A percentile compares a stretch with the other conserved stretches of the same genome.
Conservation (phyloP, 2,888 invertebrate genomes). For the Noctua janthe region DNA sequence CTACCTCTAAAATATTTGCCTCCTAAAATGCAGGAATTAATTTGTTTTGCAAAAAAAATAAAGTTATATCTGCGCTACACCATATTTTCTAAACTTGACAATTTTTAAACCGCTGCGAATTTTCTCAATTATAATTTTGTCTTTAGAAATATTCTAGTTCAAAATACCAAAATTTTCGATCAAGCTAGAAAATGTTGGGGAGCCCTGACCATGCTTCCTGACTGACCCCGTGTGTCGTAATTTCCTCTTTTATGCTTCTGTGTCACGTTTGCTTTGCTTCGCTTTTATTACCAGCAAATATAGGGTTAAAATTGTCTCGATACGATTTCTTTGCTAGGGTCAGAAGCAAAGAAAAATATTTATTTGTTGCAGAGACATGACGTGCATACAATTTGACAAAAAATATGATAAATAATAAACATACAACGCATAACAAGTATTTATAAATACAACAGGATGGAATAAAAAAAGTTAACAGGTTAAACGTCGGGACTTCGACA, state of each 20-base stretch:
- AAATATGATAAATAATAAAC: no score
- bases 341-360: no score
- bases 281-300: constrained; percentile 47
- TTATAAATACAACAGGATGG: no score
- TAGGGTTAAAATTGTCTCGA: constrained; percentile 13
- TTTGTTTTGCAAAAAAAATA: neutral
- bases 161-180: constrained; percentile 32
- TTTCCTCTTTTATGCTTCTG: constrained; percentile 74
- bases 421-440: no score
- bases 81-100: constrained; percentile 7
- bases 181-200: constrained; percentile 65
- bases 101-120: constrained; percentile 11
- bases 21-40: neutral
- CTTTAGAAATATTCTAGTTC: constrained; percentile 31
- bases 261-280: constrained; percentile 63
- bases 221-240: constrained; percentile 71
- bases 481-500: no score
- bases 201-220: constrained; percentile 72
- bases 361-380: no score
- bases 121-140: constrained; percentile 29
- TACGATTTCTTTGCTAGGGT: neutral
- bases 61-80: neutral
- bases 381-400: no score
- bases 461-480: no score
- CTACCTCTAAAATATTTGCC: neutral